Conservation (phyloP, 1,140 invertebrate genomes). For the Ostrea edulis region DNA sequence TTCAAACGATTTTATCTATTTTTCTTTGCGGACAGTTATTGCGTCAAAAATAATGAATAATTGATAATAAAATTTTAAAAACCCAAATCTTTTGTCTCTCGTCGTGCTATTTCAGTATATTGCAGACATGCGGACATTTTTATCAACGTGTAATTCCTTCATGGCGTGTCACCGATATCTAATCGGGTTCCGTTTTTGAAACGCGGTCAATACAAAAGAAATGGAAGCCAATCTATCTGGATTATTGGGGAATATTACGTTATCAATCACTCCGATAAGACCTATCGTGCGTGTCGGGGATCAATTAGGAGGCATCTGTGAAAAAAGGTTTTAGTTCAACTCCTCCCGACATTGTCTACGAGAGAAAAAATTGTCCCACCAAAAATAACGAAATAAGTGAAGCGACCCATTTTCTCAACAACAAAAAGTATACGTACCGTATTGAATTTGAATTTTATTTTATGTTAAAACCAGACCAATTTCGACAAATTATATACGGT, state of each 20-base stretch:
- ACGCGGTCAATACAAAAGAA: slow-evolving; percentile 38
- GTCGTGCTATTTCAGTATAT: not conserved
- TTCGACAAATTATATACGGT: no score
- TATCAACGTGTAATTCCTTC: slow-evolving; percentile 23
- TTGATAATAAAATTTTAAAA: not conserved
- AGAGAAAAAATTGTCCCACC: not conserved
- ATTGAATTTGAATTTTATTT: no score
- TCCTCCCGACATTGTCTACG: not conserved
- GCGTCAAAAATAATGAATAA: not conserved
- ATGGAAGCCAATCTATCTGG: slow-evolving; percentile 32
- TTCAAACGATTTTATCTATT: not conserved
- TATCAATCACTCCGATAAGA: slow-evolving; percentile 29
- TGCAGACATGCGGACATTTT: not conserved
- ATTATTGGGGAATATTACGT: slow-evolving; percentile 35
- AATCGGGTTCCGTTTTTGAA: slow-evolving; percentile 36
- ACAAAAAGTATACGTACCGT: not conserved
- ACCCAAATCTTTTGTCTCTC: not conserved
- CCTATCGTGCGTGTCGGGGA: slow-evolving; percentile 36
- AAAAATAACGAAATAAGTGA: no score
- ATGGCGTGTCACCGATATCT: slow-evolving; percentile 17
- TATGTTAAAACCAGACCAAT: no score
- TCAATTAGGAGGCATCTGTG: slow-evolving; percentile 22
- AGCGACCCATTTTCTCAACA: not conserved
- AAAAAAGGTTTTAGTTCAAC: slow-evolving; percentile 19
- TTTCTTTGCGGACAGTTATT: not conserved